phyloP scores from a whole-genome alignment of 1,140 invertebrate species.

The Portunus trituberculatus region DNA sequence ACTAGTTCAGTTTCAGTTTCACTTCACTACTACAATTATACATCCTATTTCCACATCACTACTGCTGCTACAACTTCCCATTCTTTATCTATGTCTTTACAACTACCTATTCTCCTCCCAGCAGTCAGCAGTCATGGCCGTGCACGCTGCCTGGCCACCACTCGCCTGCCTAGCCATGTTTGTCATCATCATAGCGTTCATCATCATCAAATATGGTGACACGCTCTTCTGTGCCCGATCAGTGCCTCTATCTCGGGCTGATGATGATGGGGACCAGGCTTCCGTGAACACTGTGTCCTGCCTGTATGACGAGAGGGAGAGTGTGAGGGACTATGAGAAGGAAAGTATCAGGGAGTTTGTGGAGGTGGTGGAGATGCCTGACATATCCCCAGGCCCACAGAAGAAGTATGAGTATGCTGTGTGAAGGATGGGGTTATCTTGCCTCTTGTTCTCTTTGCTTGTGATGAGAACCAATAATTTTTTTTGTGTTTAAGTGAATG shows the following conservation, averaged over 20 bases:
- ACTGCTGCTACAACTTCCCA: no score
- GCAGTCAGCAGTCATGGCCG: conserved; percentile 40
- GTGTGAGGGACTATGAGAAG: conserved; percentile 51
- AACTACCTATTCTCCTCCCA: not conserved
- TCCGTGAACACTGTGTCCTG: conserved; percentile 57
- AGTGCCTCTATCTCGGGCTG: conserved; percentile 48
- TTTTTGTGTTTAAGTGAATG: no score
- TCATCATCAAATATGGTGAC: conserved; percentile 75
- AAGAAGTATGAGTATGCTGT: conserved; percentile 67
- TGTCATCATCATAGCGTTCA: conserved; percentile 73
- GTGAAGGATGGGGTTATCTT: not conserved
- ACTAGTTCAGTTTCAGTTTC: no score
- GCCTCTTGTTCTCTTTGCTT: not conserved
- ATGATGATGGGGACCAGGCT: conserved; percentile 67
- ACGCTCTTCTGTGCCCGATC: conserved; percentile 63
- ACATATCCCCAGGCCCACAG: not conserved
- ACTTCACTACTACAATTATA: no score
- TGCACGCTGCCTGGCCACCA: conserved; percentile 75
- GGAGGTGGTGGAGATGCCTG: conserved; percentile 49
- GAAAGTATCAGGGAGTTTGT: conserved; percentile 35
- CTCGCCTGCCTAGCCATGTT: conserved; percentile 74
- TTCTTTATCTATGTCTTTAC: no score
- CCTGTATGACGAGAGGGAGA: conserved; percentile 66
- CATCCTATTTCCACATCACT: no score
- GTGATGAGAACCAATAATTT: no score